phyloP scores from a whole-genome alignment of 2,888 invertebrate genomes.

The Bibio marci region DNA sequence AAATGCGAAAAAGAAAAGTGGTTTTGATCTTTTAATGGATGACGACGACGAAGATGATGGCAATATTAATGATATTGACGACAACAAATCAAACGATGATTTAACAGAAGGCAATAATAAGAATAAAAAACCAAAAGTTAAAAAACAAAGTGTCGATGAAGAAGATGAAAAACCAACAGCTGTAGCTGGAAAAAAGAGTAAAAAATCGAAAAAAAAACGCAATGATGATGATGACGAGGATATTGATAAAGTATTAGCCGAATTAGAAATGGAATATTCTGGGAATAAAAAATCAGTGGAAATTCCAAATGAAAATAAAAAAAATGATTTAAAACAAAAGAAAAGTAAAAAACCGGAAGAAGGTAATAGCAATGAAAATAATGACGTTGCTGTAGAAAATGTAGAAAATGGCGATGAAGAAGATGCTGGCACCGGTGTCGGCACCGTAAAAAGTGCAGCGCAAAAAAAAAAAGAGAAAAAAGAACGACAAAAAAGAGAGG shows the following conservation, averaged over 20 bases:
- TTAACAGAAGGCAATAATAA: too few relatives aligned
- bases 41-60: constrained; percentile 39
- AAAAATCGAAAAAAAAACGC: constrained; percentile 38
- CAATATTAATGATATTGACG: constrained; percentile 31
- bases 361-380: constrained; percentile 15
- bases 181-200: constrained; percentile 27
- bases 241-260: constrained; percentile 66
- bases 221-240: constrained; percentile 65
- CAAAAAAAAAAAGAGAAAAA: constrained; percentile 85
- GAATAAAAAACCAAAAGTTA: constrained; percentile 24
- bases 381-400: constrained; percentile 27
- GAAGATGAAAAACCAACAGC: constrained; percentile 19
- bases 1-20: constrained; percentile 33
- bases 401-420: constrained; percentile 35
- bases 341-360: constrained; percentile 10
- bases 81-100: constrained; percentile 14
- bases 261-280: constrained; percentile 64
- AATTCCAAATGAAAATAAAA: constrained; percentile 7
- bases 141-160: constrained; percentile 26
- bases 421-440: constrained; percentile 34
- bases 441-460: constrained; percentile 59
- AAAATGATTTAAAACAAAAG: constrained; percentile 10
- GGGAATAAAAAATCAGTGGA: constrained; percentile 35
- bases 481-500: constrained; percentile 57
- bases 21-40: constrained; percentile 48